Conservation (phyloP, 2,888 invertebrate species). For the Oligia strigilis region DNA sequence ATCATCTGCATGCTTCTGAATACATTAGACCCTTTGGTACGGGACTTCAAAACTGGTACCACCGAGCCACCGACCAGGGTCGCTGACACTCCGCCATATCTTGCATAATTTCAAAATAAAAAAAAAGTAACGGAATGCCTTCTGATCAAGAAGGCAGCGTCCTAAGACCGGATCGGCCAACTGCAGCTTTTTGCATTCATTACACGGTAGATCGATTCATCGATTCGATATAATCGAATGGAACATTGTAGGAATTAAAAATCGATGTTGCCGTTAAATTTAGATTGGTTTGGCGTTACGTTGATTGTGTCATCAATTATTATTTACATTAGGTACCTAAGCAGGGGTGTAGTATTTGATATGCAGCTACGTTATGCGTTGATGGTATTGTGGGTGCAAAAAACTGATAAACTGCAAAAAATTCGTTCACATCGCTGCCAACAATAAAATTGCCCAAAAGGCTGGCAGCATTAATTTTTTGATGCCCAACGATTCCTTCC, state of each 20-base stretch:
- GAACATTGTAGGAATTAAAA: constrained; percentile 28
- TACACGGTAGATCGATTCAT: constrained; percentile 16
- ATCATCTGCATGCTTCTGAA: constrained; percentile 34
- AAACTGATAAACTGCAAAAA: not conserved
- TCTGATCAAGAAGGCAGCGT: constrained; percentile 51
- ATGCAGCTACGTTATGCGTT: not conserved
- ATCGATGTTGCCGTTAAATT: constrained; percentile 26
- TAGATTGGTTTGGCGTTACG: not conserved
- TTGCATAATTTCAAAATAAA: constrained; percentile 63
- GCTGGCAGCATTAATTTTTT: not conserved
- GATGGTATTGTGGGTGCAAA: not conserved
- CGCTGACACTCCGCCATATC: constrained; percentile 58
- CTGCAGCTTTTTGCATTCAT: constrained; percentile 55
- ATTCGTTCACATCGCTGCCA: not conserved
- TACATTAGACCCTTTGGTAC: constrained; percentile 45
- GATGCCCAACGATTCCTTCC: too few relatives aligned
- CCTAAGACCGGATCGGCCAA: constrained; percentile 37
- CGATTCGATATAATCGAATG: constrained; percentile 21
- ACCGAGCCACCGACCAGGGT: constrained; percentile 40
- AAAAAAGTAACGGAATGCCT: constrained; percentile 52
- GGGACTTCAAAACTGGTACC: constrained; percentile 56
- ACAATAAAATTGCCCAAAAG: not conserved
- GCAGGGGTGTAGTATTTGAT: too few relatives aligned
- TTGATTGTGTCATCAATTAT: not conserved
- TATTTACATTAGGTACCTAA: not conserved